Conservation (phyloP, 2,113 vertebrate species). For the Epinephelus fuscoguttatus region DNA sequence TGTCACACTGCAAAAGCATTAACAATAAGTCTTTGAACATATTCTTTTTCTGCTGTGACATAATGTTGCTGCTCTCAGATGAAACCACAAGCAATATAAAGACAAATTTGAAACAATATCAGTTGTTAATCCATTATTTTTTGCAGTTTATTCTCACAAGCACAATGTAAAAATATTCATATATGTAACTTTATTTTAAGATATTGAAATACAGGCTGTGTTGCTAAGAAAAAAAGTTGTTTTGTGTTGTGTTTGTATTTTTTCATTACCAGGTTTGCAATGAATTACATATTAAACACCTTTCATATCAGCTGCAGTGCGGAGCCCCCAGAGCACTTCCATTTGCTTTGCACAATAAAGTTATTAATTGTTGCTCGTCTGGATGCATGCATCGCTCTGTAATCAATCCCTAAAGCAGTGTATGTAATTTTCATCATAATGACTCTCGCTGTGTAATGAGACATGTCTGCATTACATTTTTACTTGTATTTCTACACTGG, state of each 20-base stretch:
- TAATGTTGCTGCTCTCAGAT: not conserved
- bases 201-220: not conserved
- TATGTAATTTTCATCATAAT: slow-evolving; percentile 16
- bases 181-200: not conserved
- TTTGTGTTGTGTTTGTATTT: not conserved
- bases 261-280: not conserved
- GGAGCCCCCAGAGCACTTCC: slow-evolving; percentile 10
- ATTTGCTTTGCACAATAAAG: slow-evolving; percentile 17
- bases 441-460: slow-evolving; percentile 35
- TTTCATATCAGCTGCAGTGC: not conserved
- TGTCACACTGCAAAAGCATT: not conserved
- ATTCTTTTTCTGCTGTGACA: not conserved
- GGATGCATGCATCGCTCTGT: slow-evolving; percentile 17
- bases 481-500: not conserved
- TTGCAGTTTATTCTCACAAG: not conserved
- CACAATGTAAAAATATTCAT: not conserved
- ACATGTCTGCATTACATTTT: slow-evolving; percentile 8
- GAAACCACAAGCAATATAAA: not conserved
- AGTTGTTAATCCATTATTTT: not conserved
- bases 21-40: not conserved
- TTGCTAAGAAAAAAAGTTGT: not conserved
- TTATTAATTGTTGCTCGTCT: slow-evolving; percentile 10
- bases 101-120: not conserved
- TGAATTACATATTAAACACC: not conserved
- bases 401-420: slow-evolving; percentile 30